These are phyloP conservation scores for Eretmocerus hayati DNA, from an alignment of 2,888 invertebrate genomes.

Conservation along the genomic window DNA sequence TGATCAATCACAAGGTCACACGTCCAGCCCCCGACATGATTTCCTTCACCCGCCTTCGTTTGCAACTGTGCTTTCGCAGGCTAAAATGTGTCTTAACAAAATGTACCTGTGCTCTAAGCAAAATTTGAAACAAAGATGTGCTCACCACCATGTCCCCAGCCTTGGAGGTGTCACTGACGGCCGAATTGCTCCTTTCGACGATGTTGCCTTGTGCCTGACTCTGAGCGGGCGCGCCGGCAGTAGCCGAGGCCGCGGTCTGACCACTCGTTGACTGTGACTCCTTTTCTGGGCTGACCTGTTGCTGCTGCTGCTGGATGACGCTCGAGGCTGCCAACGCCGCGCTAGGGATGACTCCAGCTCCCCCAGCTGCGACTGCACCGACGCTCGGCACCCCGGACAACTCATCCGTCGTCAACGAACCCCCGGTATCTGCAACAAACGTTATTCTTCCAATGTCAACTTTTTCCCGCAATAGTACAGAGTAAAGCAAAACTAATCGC, in stretches of 20 bases:
- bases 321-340: background rate
- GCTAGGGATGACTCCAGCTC: slow-evolving; percentile 37
- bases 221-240: slow-evolving; percentile 39
- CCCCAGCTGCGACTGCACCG: slow-evolving; percentile 43
- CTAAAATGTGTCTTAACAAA: too few species aligned
- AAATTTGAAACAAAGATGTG: slow-evolving; percentile 10
- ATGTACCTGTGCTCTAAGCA: too few species aligned
- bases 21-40: too few species aligned
- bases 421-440: slow-evolving; percentile 36
- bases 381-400: slow-evolving; percentile 41
- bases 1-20: too few species aligned
- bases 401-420: slow-evolving; percentile 42
- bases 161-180: slow-evolving; percentile 62
- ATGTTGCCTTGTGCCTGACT: slow-evolving; percentile 27
- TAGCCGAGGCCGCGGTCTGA: slow-evolving; percentile 4
- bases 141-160: slow-evolving; percentile 64
- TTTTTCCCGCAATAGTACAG: too few species aligned
- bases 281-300: slow-evolving; percentile 17
- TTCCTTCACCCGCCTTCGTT: too few species aligned
- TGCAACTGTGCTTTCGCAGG: too few species aligned
- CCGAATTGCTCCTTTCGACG: slow-evolving; percentile 52
- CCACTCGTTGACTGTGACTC: slow-evolving; percentile 1
- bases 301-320: slow-evolving; percentile 24
- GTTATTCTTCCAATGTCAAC: too few species aligned
- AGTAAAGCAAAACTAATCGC: too few species aligned